phyloP scores from a whole-genome alignment of 2,113 vertebrate species.

The Lophotis ruficrista region DNA sequence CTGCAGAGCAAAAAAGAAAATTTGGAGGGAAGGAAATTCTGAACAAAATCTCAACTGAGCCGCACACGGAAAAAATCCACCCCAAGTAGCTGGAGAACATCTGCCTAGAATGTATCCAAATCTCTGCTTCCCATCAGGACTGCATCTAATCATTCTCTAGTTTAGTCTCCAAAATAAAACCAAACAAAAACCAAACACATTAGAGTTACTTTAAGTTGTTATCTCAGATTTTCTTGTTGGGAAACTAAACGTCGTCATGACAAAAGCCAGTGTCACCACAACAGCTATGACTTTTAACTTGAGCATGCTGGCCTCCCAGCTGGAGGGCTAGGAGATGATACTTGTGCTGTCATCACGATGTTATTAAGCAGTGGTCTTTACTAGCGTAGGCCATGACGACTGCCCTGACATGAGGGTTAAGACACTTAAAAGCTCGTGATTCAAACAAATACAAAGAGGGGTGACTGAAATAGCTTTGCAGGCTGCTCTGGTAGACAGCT shows the following conservation, averaged over 20 bases:
- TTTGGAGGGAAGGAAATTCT: not conserved
- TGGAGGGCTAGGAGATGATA: not conserved
- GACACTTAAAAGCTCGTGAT: conserved; percentile 30
- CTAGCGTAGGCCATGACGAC: not conserved
- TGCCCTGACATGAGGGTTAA: not conserved
- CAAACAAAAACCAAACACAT: not conserved
- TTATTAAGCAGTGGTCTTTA: not conserved
- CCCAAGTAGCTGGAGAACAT: not conserved
- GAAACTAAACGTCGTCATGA: not conserved
- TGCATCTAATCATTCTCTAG: not conserved
- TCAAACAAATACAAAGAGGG: not conserved
- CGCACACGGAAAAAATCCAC: not conserved
- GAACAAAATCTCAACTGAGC: not conserved
- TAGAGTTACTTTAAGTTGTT: not conserved
- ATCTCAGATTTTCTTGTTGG: not conserved
- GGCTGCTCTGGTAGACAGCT: conserved; percentile 6
- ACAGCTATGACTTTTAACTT: not conserved
- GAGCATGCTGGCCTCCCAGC: not conserved
- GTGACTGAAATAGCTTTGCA: conserved; percentile 17
- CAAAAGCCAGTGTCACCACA: not conserved
- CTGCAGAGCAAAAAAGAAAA: not conserved
- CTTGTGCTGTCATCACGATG: not conserved
- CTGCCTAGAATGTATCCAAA: not conserved
- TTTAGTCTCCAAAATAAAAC: not conserved
- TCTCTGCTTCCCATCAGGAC: not conserved